Evolutionary conservation across 1,140 invertebrate species (phyloP).

Genomic region (Anastrepha ludens): DNA sequence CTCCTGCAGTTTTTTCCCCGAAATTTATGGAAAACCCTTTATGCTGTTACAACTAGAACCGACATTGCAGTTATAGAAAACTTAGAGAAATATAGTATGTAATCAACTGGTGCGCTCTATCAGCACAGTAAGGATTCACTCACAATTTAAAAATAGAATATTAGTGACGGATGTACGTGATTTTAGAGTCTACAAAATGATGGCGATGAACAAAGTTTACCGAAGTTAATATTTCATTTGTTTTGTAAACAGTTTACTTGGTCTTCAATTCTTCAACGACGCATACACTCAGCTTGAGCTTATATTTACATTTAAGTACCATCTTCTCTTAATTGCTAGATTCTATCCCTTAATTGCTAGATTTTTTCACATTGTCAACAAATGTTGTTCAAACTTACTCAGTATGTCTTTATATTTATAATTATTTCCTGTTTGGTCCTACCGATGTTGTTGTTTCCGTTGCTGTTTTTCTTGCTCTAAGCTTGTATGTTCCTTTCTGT

Average conservation of each 20-base stretch:
- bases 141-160: no score
- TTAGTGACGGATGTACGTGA: no score
- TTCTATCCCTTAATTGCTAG: background rate
- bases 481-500: background rate
- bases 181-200: no score
- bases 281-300: background rate
- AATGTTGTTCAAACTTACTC: constrained; percentile 5
- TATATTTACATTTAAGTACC: constrained; percentile 16
- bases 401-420: background rate
- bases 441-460: constrained; percentile 34
- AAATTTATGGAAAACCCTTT: no score
- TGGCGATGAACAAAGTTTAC: no score
- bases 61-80: no score
- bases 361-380: background rate
- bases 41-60: no score
- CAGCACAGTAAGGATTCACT: no score
- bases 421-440: background rate
- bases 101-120: no score
- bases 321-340: background rate
- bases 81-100: no score
- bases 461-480: constrained; percentile 53
- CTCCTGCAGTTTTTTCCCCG: no score
- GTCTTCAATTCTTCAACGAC: background rate
- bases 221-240: no score
- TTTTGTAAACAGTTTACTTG: background rate